Percentiles rank a stretch among this genome's conserved stretches.
These are phyloP conservation scores for Zeuzera pyrina DNA, from an alignment of 2,888 invertebrate species.

Conservation along the genomic window DNA sequence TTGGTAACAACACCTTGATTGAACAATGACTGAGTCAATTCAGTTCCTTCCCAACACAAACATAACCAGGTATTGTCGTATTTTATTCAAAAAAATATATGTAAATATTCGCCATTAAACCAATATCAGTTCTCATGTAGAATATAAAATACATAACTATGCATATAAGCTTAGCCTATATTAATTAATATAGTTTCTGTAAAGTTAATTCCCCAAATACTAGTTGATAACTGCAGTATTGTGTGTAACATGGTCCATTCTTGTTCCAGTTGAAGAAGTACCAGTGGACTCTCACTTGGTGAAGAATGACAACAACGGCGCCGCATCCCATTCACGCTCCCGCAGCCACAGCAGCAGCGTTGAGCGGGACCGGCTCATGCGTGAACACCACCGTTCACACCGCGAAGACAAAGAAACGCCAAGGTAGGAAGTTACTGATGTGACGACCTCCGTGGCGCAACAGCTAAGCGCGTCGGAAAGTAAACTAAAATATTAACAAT, in stretches of 20 bases:
- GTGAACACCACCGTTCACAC: constrained; percentile 8
- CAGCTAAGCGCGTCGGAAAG: no score
- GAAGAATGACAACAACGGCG: constrained; percentile 18
- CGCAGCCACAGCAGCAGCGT: constrained; percentile 37
- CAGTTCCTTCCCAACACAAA: no score
- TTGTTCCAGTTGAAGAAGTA: constrained; percentile 67
- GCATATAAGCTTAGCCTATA: not conserved
- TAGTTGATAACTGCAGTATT: not conserved
- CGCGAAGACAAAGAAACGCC: constrained; percentile 11
- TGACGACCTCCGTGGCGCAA: no score
- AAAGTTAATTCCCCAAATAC: not conserved
- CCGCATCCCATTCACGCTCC: constrained; percentile 16
- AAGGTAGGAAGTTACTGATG: no score
- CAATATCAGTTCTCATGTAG: no score
- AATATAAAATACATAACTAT: not conserved
- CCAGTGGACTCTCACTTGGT: constrained; percentile 59
- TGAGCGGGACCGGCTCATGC: constrained; percentile 22
- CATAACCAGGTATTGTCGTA: no score
- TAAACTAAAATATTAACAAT: no score
- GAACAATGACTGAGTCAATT: no score
- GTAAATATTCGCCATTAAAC: no score
- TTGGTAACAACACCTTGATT: no score
- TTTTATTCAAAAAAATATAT: no score
- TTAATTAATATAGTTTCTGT: not conserved
- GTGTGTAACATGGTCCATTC: no score